Percentiles rank a stretch among this genome's conserved stretches.
phyloP scores from a whole-genome alignment of 2,113 vertebrate species.

The Lutjanus erythropterus region DNA sequence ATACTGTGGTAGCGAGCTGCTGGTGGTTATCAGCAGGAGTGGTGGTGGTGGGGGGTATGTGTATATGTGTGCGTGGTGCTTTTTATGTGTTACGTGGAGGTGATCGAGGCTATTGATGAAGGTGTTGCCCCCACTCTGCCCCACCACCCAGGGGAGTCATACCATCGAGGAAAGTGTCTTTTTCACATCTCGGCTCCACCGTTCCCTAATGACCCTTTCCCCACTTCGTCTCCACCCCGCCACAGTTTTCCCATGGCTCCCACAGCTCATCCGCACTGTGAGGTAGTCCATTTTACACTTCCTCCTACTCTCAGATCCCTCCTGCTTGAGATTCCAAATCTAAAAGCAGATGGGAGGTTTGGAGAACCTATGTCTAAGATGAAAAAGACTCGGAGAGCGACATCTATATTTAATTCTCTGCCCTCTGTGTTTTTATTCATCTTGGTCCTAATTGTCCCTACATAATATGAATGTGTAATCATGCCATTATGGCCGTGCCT shows the following conservation, averaged over 20 bases:
- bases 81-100: constrained; percentile 46
- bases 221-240: constrained; percentile 18
- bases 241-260: constrained; percentile 60
- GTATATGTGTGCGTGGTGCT: background rate
- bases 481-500: constrained; percentile 53
- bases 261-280: constrained; percentile 56
- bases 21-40: constrained; percentile 44
- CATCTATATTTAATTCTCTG: constrained; percentile 72
- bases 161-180: constrained; percentile 55
- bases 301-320: constrained; percentile 38
- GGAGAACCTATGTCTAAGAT: constrained; percentile 50
- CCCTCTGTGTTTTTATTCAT: constrained; percentile 65
- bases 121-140: constrained; percentile 35
- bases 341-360: constrained; percentile 49
- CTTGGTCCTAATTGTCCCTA: constrained; percentile 55
- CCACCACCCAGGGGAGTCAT: constrained; percentile 52
- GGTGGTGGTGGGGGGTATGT: background rate
- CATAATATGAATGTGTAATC: constrained; percentile 68
- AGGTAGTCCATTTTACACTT: constrained; percentile 71
- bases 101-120: constrained; percentile 66
- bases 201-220: constrained; percentile 53
- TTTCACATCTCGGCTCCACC: constrained; percentile 59
- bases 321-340: constrained; percentile 54
- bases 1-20: constrained; percentile 49
- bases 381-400: constrained; percentile 45